Conservation (phyloP, 2,113 vertebrate genomes). For the Centropristis striata region DNA sequence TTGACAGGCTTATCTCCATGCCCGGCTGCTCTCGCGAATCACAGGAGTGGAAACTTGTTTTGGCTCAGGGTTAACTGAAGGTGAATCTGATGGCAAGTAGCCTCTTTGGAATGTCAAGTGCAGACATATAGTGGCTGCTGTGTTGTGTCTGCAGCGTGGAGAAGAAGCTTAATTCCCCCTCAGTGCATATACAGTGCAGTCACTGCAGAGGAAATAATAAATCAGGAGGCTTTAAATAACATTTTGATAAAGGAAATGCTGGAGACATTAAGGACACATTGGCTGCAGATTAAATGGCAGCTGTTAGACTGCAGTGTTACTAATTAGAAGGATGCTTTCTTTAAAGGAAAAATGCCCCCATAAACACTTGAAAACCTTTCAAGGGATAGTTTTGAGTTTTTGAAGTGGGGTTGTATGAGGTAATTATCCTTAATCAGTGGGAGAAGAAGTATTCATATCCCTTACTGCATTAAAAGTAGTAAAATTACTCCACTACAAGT, state of each 20-base stretch:
- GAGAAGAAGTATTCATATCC: too few species aligned
- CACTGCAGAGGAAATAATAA: constrained; percentile 53
- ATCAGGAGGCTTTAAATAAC: constrained; percentile 55
- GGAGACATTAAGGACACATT: constrained; percentile 5
- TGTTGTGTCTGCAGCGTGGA: constrained; percentile 45
- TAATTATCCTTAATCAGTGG: too few species aligned
- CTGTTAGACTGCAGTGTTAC: neutral
- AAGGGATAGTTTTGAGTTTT: too few species aligned
- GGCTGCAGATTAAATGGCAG: constrained; percentile 10
- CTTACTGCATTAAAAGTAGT: too few species aligned
- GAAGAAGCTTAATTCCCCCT: constrained; percentile 23
- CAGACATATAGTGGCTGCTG: constrained; percentile 39
- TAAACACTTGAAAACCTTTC: too few species aligned
- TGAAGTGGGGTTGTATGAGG: too few species aligned
- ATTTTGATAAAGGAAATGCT: constrained; percentile 4
- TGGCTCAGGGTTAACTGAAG: constrained; percentile 71
- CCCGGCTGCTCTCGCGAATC: constrained; percentile 27
- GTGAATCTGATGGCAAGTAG: constrained; percentile 62
- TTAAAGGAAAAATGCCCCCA: too few species aligned
- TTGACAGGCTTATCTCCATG: constrained; percentile 70
- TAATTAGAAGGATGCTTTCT: neutral
- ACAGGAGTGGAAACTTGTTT: constrained; percentile 72
- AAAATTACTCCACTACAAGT: too few species aligned
- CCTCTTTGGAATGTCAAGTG: constrained; percentile 76
- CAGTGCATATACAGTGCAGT: constrained; percentile 21